Evolutionary conservation across 2,888 invertebrate genomes (phyloP), one percentile per base, ranked within the genome.

Genomic region (Harmothoe impar): DNA sequence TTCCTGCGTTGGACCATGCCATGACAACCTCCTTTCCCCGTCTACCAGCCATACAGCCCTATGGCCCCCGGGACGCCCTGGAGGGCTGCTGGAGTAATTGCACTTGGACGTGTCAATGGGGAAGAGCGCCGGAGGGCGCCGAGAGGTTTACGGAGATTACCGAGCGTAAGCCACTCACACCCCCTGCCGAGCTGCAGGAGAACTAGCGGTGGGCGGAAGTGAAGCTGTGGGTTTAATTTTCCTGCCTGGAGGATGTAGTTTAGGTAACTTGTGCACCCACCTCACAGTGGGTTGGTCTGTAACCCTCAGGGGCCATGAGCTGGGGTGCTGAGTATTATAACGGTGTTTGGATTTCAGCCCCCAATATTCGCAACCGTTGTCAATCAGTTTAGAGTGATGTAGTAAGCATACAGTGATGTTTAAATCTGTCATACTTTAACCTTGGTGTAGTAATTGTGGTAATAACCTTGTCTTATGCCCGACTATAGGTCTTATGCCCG

Each of bases 131-230:
- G 81, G n/a, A 17, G 81, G 81, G 1, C 35, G 81, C 81, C 81
- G 81, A 81, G 33, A 43, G 81, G 35, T 81, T 81, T 81, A 81
- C 81, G 81, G 81, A 81, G 81, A 81, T 81, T 81, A 43, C 81
- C 81, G 43, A 81, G n/a, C 43, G 29, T 72, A 72, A 72, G 72
- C 72, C 72, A 15, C 29, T 31, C 72, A 29, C 72, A 25, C 72
- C 72, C 29, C 72, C 68, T 29, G 5, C 20, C 72, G 29, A 29
- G 29, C 29, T 5, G 3, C 15, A 23, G 25, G 3, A 72, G 72
- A 12, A 62, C 29, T 72, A 29, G 72, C 72, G 72, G 1, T 25
- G 29, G 29, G 0, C 72, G 29, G 29, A 25, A 25, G 29, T 15
- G 25, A 15, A 5, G 72, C 29, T 25, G 1, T n/a, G 23, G 31